These are phyloP conservation scores for Enteromius argenteus DNA, from an alignment of 2,797 vertebrate genomes.

Conservation along the genomic window DNA sequence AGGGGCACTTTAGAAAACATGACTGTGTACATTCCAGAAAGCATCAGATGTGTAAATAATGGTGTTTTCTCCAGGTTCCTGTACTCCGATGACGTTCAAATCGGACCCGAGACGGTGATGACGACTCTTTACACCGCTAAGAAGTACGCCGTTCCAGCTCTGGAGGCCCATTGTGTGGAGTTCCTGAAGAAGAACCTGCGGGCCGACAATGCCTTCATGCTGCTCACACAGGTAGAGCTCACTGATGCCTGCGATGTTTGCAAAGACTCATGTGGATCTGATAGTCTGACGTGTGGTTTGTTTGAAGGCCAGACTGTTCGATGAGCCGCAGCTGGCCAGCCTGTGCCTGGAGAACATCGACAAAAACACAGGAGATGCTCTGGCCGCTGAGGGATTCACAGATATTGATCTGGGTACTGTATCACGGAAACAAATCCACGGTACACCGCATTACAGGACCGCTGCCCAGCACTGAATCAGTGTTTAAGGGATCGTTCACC, in stretches of 20 bases:
- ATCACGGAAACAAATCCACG: background rate
- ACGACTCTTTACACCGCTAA: slow-evolving; percentile 98
- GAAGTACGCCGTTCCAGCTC: slow-evolving; percentile 95
- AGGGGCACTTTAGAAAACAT: too few species aligned
- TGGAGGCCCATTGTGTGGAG: slow-evolving; percentile 97
- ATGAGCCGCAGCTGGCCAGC: slow-evolving; percentile 96
- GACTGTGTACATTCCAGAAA: background rate
- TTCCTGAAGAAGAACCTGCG: slow-evolving; percentile 97
- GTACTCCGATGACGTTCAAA: slow-evolving; percentile 97
- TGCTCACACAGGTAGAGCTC: slow-evolving; percentile 91
- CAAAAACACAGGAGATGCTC: slow-evolving; percentile 95
- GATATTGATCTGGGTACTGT: slow-evolving; percentile 94
- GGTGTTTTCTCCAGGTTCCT: slow-evolving; percentile 83
- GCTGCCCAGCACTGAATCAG: background rate
- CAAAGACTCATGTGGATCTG: background rate
- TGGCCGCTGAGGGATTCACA: slow-evolving; percentile 95
- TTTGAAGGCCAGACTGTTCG: slow-evolving; percentile 91
- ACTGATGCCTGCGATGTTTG: background rate
- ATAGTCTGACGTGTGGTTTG: background rate
- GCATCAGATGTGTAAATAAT: background rate
- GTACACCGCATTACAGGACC: background rate
- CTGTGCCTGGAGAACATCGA: slow-evolving; percentile 97
- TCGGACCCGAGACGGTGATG: slow-evolving; percentile 98
- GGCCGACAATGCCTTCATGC: slow-evolving; percentile 97
- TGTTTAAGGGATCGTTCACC: background rate